Evolutionary conservation across 2,888 invertebrate species (phyloP).

Genomic region (Acanthosoma haemorrhoidale): DNA sequence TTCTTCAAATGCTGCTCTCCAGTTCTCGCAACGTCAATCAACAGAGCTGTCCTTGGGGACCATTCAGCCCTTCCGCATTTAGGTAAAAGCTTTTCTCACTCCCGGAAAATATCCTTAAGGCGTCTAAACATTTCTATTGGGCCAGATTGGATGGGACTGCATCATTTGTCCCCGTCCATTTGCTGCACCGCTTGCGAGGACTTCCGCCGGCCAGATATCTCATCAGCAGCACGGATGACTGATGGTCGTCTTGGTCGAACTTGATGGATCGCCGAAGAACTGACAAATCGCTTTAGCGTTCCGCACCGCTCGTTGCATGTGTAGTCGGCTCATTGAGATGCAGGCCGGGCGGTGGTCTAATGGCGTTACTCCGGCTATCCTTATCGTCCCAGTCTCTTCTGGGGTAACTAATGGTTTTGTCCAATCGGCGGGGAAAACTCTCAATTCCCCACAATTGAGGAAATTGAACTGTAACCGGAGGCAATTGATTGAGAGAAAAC

Average conservation of each 20-base stretch:
- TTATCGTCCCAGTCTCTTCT: neutral
- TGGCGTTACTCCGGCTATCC: neutral
- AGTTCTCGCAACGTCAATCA: neutral
- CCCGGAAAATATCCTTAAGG: neutral
- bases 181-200: neutral
- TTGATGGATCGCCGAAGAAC: conserved; percentile 8
- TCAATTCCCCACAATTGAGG: neutral
- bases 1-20: neutral
- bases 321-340: conserved; percentile 1
- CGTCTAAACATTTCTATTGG: conserved; percentile 23
- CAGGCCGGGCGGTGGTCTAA: neutral
- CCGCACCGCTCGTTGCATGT: neutral
- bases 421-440: neutral
- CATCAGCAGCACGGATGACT: neutral
- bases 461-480: neutral
- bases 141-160: conserved; percentile 17
- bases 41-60: neutral
- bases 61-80: conserved; percentile 9
- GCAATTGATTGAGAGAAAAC: neutral
- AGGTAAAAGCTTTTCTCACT: conserved; percentile 22
- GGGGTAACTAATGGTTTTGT: neutral
- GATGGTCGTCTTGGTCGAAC: neutral
- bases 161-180: conserved; percentile 17
- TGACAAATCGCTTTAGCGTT: neutral
- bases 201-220: too few species aligned